These are phyloP conservation scores for Rhagonycha lutea DNA, from an alignment of 2,888 invertebrate genomes.

Conservation along the genomic window DNA sequence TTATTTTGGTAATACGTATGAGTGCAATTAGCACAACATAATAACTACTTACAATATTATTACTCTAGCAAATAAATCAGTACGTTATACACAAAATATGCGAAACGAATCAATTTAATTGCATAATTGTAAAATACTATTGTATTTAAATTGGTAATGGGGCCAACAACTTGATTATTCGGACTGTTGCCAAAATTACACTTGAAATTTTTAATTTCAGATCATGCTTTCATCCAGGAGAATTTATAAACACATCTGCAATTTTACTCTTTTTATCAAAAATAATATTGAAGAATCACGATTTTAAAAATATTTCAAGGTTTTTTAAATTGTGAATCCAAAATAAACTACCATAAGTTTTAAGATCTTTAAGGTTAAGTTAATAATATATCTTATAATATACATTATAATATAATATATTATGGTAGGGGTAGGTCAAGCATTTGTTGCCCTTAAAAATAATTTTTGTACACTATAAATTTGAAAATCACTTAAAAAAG, in stretches of 20 bases:
- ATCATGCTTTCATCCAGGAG: not conserved
- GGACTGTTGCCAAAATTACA: not conserved
- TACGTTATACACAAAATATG: not conserved
- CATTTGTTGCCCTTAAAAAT: no score
- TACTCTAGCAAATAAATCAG: not conserved
- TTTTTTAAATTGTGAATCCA: not conserved
- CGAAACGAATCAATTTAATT: not conserved
- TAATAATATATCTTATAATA: no score
- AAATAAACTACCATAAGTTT: not conserved
- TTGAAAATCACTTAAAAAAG: no score
- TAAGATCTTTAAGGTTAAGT: no score
- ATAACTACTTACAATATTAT: not conserved
- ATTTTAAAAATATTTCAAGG: not conserved
- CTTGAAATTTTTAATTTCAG: not conserved
- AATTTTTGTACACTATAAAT: no score
- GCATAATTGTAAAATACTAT: not conserved
- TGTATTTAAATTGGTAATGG: slow-evolving; percentile 4
- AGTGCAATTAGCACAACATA: not conserved
- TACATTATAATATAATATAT: no score
- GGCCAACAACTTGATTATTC: not conserved
- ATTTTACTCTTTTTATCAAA: not conserved
- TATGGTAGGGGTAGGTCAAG: no score
- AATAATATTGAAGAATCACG: not conserved
- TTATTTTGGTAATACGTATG: not conserved
- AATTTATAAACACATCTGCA: slow-evolving; percentile 3